Evolutionary conservation across 1,140 invertebrate species (phyloP), one percentile per base, ranked within the genome.

Genomic region (Drosophila athabasca): DNA sequence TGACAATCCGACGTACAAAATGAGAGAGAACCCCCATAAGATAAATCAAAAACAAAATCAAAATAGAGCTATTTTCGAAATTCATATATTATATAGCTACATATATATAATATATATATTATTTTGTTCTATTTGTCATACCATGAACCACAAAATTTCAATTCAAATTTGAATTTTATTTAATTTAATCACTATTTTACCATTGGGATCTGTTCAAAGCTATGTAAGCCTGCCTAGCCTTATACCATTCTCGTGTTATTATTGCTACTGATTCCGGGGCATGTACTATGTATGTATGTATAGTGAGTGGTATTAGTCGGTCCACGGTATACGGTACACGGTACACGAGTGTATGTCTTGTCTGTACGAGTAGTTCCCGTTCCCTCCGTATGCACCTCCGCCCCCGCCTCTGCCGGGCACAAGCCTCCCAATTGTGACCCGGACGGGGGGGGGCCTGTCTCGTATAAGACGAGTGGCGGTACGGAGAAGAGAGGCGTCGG

Each of bases 201-300:
- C 69, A 82, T 88, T 88, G 82, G 82, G 82, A 87, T 87, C 82
- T 87, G 82, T 87, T 87, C 82, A 87, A 88, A 88, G 83, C 64
- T 79, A 66, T 82, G 82, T 85, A 65, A 70, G 64, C 75, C 66
- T 19, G 17, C 17, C 73, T 55, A 73, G 66, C 39, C 58, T 62
- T 62, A 35, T 71, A 71, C 46, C 24, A 50, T 61, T 54, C 48
- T 62, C 71, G 50, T 58, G 49, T 67, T 79, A 61, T 45, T 71
- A 77, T 54, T 69, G 62, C 67, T 45, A 76, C 61, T 65, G 64
- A 79, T 70, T 65, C 77, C 62, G 82, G 82, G 82, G 74, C 74
- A 49, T 76, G 75, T 85, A 77, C 62, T 87, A 77, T 76, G 61
- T 70, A 62, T 48, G 67, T 19, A 19, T 19, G 62, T 77, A 65